Conservation (phyloP, 2,113 vertebrate species). For the Cebidichthys violaceus region DNA sequence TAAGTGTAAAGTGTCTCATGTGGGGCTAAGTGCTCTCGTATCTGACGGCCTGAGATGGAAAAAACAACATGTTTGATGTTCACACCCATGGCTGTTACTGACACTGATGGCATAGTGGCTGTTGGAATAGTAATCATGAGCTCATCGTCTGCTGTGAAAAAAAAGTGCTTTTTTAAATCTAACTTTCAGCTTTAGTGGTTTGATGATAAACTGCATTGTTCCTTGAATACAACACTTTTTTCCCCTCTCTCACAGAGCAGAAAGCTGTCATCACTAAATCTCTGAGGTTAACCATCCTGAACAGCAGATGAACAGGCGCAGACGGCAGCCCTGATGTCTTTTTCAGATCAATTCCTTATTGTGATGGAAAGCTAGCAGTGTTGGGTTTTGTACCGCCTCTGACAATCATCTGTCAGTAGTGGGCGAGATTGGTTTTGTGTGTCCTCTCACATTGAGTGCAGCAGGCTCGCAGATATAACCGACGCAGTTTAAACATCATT, state of each 20-base stretch:
- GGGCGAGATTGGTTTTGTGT: conserved; percentile 40
- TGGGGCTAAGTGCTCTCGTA: not conserved
- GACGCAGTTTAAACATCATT: conserved; percentile 36
- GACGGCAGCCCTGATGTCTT: conserved; percentile 42
- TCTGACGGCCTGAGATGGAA: not conserved
- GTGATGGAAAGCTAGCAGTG: conserved; percentile 33
- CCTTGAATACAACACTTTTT: not conserved
- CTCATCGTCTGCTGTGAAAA: not conserved
- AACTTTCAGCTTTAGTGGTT: not conserved
- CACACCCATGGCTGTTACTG: not conserved
- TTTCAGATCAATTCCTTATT: conserved; percentile 60
- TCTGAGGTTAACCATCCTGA: conserved; percentile 50
- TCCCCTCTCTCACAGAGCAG: not conserved
- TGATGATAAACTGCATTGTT: not conserved
- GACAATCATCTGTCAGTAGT: conserved; percentile 55
- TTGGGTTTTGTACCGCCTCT: conserved; percentile 28
- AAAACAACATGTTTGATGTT: conserved; percentile 8
- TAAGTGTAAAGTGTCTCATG: not conserved
- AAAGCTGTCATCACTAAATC: conserved; percentile 9
- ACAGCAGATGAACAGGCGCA: conserved; percentile 29
- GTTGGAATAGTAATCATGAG: too few species aligned
- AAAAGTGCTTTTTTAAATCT: not conserved
- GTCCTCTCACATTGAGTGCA: not conserved
- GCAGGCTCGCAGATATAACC: not conserved
- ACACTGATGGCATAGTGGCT: too few species aligned